Percentiles rank a stretch among this genome's conserved stretches.
These are phyloP conservation scores for Gallinago nigripennis DNA, from an alignment of 2,797 vertebrate species.

Conservation along the genomic window DNA sequence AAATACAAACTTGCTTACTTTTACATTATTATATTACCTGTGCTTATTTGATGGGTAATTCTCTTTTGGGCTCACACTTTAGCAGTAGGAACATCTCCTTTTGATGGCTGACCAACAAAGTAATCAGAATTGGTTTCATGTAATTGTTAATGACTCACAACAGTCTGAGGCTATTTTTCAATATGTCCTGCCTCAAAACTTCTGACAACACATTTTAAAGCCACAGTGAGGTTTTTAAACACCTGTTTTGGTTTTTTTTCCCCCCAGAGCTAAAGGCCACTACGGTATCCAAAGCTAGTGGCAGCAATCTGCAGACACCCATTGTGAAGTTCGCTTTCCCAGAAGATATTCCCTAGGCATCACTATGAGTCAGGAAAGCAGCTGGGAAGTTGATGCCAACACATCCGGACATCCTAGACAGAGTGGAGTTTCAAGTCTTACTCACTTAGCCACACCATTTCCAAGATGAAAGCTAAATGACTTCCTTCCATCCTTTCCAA, in stretches of 20 bases:
- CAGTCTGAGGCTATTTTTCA: neutral
- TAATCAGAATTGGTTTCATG: neutral
- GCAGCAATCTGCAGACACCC: neutral
- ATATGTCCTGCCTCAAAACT: neutral
- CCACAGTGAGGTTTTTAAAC: neutral
- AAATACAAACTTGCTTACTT: neutral
- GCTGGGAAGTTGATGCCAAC: neutral
- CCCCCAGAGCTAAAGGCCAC: neutral
- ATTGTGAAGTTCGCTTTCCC: neutral
- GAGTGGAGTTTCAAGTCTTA: neutral
- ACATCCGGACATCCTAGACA: neutral
- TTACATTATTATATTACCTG: neutral
- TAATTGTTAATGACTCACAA: neutral
- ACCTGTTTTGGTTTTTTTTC: neutral
- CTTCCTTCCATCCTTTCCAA: neutral
- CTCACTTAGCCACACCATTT: neutral
- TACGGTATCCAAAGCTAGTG: neutral
- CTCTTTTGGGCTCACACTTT: neutral
- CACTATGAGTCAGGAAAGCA: neutral
- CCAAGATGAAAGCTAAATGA: neutral
- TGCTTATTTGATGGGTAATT: neutral
- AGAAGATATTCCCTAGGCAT: neutral
- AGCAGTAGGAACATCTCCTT: neutral
- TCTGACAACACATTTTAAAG: neutral
- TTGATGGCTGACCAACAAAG: neutral